Base-by-base conservation (phyloP, 2,888 invertebrate species). In the Nipponacmea schrenckii region DNA sequence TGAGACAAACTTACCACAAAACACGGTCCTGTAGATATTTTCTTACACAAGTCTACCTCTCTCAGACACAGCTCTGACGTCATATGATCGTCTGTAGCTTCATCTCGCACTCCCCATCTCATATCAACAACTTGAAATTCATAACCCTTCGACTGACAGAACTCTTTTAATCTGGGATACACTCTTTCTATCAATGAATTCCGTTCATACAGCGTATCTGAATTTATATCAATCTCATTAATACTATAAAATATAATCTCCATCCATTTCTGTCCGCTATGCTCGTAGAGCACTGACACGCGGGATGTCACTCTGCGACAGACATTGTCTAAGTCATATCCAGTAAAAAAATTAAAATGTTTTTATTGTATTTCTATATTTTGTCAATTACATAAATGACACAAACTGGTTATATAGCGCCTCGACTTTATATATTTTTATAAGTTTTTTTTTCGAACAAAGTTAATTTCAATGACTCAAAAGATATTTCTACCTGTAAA, bases 101-200 rank as follows among this genome's bases (percentile, higher is more conserved):
- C 86, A 62, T 85, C 85, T 26, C 85, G 73, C 10, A 87, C 80
- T 0, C 87, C 87, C 86, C 86, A 87, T 1, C 86, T 70, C 86
- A 87, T 86, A 75, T 87, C 83, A 15, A 82, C 82, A 48, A 85
- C 85, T 77, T 87, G 87, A 69, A 87, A 87, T 77, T 86, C 85
- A 73, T 86, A 87, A 1, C 86, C 87, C 17, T 74, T 72, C 31
- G 77, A 73, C 64, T 81, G 83, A 75, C 87, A 86, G 67, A 81
- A 82, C 10, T 68, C 71, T 78, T 85, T 85, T 69, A 87, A 77
- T 62, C 76, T 77, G 0, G 86, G 85, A 75, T 86, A 87, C 1
- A 83, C 85, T 12, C 79, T 65, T 67, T 74, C 74, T 76, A 80
- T 79, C 64, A 79, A 62, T 4, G 68, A 48, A 70, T 77, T 77